Evolutionary conservation across 1,140 invertebrate genomes (phyloP), one percentile per base, ranked within the genome.

Genomic region (Homarus americanus): DNA sequence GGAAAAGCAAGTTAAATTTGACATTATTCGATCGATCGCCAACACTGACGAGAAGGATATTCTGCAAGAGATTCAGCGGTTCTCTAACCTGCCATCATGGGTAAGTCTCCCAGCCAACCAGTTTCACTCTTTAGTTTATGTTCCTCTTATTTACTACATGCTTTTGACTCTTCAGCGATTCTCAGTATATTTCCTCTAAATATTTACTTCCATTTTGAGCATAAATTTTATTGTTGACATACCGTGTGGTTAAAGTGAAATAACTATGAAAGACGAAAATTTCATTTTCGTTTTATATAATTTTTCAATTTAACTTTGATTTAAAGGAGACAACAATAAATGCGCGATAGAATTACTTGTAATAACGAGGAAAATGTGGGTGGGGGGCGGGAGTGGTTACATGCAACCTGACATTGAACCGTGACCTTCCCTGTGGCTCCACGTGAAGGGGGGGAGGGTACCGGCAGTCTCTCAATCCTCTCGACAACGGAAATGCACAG

Each of bases 71-170:
- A 91, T 92, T 10, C 96, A 2, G 95, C 97, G 93, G 96, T 99
- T 69, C 87, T 96, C 98, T 93, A 98, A 98, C 95, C 94, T 99
- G 92, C 98, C 98, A 9, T 97, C 97, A 28, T 99, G 98, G 98
- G 98, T 98, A 94, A 95, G 95, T 93, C 82, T 49, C n/a, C n/a
- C n/a, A n/a, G n/a, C n/a, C n/a, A n/a, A n/a, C n/a, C n/a, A n/a
- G n/a, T n/a, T n/a, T n/a, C n/a, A n/a, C n/a, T n/a, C n/a, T n/a
- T 53, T 20, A n/a, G n/a, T 20, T 41, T 82, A 7, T 40, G 9
- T 44, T 79, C 38, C 34, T n/a, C 5, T 12, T 36, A 12, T 69
- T 9, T 69, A 69, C 24, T 24, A 9, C 24, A 34, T 69, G 7
- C 20, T 69, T 69, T 5, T 24, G n/a, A 4, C 24, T 69, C 20